Conservation (phyloP, 30 jellyfish, hydroid and myxozoan genomes). For the Chironex yamaguchii region DNA sequence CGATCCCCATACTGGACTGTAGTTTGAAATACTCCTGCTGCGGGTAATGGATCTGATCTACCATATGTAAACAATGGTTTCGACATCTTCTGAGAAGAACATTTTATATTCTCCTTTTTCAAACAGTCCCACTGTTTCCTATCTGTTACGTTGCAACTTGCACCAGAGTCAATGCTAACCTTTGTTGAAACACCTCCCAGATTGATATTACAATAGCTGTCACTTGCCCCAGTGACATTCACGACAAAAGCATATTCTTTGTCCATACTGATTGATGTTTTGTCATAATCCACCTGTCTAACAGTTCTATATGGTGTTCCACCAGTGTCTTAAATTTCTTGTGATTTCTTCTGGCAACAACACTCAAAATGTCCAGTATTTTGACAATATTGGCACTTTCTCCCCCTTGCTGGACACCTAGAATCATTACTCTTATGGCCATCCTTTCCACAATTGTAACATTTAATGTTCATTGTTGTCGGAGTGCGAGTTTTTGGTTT, state of each 20-base stretch:
- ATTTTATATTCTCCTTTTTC: slow-evolving; percentile 37
- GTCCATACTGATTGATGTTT: no score
- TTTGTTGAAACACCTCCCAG: no score
- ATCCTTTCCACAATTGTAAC: slow-evolving; percentile 26
- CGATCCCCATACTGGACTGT: slow-evolving; percentile 8
- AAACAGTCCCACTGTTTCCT: slow-evolving; percentile 49
- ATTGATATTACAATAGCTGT: no score
- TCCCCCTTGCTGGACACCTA: slow-evolving; percentile 39
- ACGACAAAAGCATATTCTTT: no score
- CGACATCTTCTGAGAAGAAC: slow-evolving; percentile 40
- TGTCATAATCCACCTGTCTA: no score
- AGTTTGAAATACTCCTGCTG: slow-evolving; percentile 38
- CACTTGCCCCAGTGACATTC: no score
- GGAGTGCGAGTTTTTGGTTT: slow-evolving; percentile 6
- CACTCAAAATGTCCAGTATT: no score
- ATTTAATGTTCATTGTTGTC: slow-evolving; percentile 15
- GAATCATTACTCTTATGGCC: slow-evolving; percentile 38
- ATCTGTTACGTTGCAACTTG: slow-evolving; percentile 64
- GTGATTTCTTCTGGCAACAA: no score
- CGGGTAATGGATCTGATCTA: slow-evolving; percentile 42
- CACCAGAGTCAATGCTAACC: slow-evolving; percentile 71
- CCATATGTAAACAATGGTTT: slow-evolving; percentile 54
- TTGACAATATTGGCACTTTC: no score
- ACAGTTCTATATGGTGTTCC: no score
- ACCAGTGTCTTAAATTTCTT: no score